Percentiles rank a stretch among this genome's conserved stretches.
These are phyloP conservation scores for Eleutherodactylus coqui DNA, from an alignment of 2,797 vertebrate species.

Conservation along the genomic window DNA sequence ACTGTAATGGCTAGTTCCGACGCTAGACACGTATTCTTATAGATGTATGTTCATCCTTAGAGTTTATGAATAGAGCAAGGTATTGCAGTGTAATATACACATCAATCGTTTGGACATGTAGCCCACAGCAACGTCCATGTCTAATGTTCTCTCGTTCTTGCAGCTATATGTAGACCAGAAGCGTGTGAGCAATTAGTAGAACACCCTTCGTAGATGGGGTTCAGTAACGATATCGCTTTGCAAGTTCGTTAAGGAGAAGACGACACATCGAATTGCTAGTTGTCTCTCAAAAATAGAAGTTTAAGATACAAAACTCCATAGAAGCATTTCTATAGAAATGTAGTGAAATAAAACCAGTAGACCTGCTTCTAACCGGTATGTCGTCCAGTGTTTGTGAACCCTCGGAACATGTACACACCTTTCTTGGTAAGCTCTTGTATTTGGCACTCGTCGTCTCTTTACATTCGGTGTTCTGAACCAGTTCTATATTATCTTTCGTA, in stretches of 20 bases:
- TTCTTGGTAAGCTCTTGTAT: not conserved
- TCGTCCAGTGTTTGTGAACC: not conserved
- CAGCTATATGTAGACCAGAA: not conserved
- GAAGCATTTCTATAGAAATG: not conserved
- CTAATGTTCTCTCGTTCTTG: too few relatives aligned
- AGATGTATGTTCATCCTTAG: too few relatives aligned
- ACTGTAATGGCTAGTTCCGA: too few relatives aligned
- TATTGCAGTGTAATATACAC: too few relatives aligned
- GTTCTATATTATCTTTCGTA: not conserved
- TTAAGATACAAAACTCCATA: not conserved
- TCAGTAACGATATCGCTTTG: not conserved
- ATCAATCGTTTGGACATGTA: not conserved
- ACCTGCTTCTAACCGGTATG: not conserved
- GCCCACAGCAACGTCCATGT: not conserved
- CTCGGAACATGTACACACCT: not conserved
- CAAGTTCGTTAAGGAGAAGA: not conserved
- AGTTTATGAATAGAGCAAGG: too few relatives aligned
- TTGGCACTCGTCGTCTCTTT: not conserved
- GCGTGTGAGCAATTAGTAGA: not conserved
- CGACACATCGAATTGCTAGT: not conserved
- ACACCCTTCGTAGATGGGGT: not conserved
- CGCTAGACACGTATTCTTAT: too few relatives aligned
- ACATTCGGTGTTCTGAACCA: not conserved
- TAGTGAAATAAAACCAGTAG: not conserved
- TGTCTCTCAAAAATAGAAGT: not conserved